Base-by-base conservation (phyloP, 2,113 vertebrate species). In the Scophthalmus maximus region DNA sequence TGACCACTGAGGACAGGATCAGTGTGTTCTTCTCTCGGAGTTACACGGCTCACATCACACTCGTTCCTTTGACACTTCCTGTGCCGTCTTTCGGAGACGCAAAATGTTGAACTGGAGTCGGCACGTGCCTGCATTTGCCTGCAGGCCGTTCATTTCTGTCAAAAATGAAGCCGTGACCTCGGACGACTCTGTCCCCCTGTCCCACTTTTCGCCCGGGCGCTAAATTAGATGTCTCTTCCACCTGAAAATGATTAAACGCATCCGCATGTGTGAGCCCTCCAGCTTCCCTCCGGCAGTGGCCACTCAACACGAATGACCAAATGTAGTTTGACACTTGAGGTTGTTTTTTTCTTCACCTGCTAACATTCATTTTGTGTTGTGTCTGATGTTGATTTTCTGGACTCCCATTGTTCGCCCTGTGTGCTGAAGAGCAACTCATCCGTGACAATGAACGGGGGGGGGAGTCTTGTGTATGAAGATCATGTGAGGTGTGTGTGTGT, bases 41-140 rank as follows among this genome's bases (percentile, higher is more conserved):
- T 56, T 30, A 32, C n/a, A 32, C 29, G 20, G 9, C 20, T 46
- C 5, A 20, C 40, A 44, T 12, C 20, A 7, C 14, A 27, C 17
- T 20, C 8, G 9, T 12, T 46, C 8, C 23, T 50, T 50, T 1
- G 1, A 49, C n/a, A n/a, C n/a, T n/a, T n/a, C n/a, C n/a, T n/a
- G n/a, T n/a, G n/a, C n/a, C n/a, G n/a, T n/a, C n/a, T n/a, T n/a
- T n/a, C n/a, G n/a, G n/a, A n/a, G n/a, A n/a, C 10, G 4, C 10
- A 18, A 34, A 26, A n/a, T 20, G n/a, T 8, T n/a, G 18, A 44
- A n/a, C 7, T 44, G 5, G 15, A 67, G 3, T 11, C 7, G 49
- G 69, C 38, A 59, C 26, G 8, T 64, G 77, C 23, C 56, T 58
- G n/a, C 7, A 56, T 67, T 81, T 56, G 40, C 70, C 49, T n/a